Conservation (phyloP, 2,113 vertebrate genomes). For the Tympanuchus pallidicinctus region DNA sequence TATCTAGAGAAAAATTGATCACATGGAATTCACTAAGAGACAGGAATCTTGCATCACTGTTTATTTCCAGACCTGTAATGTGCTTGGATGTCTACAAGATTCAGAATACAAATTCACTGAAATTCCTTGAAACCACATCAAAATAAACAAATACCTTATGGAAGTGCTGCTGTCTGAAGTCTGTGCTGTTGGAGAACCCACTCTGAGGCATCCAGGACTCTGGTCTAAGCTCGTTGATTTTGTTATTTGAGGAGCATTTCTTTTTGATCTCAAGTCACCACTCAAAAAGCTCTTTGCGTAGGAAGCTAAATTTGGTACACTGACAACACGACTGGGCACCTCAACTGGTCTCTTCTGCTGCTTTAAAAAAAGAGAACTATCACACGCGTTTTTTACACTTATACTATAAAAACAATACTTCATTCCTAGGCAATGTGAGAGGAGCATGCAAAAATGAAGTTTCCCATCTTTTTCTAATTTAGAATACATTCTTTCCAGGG, state of each 20-base stretch:
- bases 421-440: not conserved
- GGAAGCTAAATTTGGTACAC: slow-evolving; percentile 84
- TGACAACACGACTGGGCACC: slow-evolving; percentile 86
- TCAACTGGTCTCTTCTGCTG: slow-evolving; percentile 87
- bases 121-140: not conserved
- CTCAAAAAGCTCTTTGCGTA: slow-evolving; percentile 86
- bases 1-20: not conserved
- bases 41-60: accelerated
- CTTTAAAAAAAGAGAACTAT: slow-evolving; percentile 31
- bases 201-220: slow-evolving; percentile 63
- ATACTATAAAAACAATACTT: not conserved
- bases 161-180: slow-evolving; percentile 71
- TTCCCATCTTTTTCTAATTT: not conserved
- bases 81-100: not conserved
- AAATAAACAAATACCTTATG: slow-evolving; percentile 62
- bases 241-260: slow-evolving; percentile 74
- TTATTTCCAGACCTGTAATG: not conserved
- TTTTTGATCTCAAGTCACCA: slow-evolving; percentile 78
- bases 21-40: not conserved
- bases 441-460: not conserved
- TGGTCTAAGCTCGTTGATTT: slow-evolving; percentile 85
- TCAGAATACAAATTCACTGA: not conserved
- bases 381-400: not conserved
- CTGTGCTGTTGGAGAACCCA: slow-evolving; percentile 63
- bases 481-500: not conserved